phyloP scores from a whole-genome alignment of 2,888 invertebrate genomes.

The Thera obeliscata region DNA sequence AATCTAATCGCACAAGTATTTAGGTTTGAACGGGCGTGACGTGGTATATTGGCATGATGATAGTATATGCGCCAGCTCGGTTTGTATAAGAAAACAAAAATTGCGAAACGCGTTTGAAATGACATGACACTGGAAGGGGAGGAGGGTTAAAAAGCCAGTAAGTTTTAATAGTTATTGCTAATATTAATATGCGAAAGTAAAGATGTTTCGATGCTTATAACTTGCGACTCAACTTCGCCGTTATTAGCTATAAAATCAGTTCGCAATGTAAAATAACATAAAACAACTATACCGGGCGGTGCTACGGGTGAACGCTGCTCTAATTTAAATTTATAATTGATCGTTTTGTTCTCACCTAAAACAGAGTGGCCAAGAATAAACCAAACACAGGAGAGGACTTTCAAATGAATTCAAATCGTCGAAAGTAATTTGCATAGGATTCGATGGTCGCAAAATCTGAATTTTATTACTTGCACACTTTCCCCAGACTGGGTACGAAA shows the following conservation, averaged over 20 bases:
- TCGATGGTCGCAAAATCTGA: conserved; percentile 33
- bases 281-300: no score
- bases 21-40: conserved; percentile 10
- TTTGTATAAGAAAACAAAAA: neutral
- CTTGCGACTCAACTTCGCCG: no score
- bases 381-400: neutral
- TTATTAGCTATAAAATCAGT: no score
- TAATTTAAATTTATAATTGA: neutral
- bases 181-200: no score
- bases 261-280: no score
- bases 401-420: conserved; percentile 39
- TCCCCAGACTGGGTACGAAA: conserved; percentile 25
- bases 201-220: no score
- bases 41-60: neutral
- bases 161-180: no score
- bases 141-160: no score
- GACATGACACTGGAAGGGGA: no score
- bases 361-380: conserved; percentile 1
- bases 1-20: conserved; percentile 25
- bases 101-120: no score
- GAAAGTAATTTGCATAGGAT: conserved; percentile 40
- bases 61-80: neutral
- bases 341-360: neutral
- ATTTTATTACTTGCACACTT: conserved; percentile 39
- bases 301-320: neutral